Conservation (phyloP, 2,113 vertebrate genomes). For the Percina caprodes region DNA sequence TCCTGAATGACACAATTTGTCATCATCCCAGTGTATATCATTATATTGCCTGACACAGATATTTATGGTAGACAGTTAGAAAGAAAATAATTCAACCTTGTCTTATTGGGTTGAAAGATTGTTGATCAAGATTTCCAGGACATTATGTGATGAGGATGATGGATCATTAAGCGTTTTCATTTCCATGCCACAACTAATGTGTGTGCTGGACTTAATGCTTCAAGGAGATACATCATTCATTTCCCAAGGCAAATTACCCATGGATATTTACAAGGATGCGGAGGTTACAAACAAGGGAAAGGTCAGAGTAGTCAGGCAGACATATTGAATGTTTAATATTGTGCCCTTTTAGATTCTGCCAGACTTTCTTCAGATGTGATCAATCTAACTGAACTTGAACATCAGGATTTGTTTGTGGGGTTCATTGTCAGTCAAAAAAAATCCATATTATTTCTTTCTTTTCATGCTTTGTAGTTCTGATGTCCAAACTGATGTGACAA, state of each 20-base stretch:
- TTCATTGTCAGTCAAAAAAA: conserved; percentile 22
- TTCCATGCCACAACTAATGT: conserved; percentile 59
- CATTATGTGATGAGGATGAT: conserved; percentile 29
- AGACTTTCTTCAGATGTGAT: conserved; percentile 61
- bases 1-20: background rate
- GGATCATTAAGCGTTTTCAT: conserved; percentile 65
- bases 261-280: conserved; percentile 66
- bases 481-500: conserved; percentile 38
- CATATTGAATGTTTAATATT: conserved; percentile 72
- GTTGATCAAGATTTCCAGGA: conserved; percentile 36
- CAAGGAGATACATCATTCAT: conserved; percentile 70
- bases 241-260: conserved; percentile 67
- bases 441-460: background rate
- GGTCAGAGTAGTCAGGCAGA: conserved; percentile 69
- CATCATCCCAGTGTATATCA: background rate
- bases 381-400: conserved; percentile 41
- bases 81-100: background rate
- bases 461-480: conserved; percentile 25
- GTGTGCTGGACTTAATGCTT: conserved; percentile 62
- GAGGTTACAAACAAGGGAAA: conserved; percentile 71
- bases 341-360: conserved; percentile 67
- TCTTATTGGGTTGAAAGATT: conserved; percentile 15
- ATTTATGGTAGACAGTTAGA: background rate
- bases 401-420: conserved; percentile 38
- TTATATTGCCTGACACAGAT: background rate